Evolutionary conservation across 2,113 vertebrate genomes (phyloP).

Genomic region (Speoplatyrhinus poulsoni): DNA sequence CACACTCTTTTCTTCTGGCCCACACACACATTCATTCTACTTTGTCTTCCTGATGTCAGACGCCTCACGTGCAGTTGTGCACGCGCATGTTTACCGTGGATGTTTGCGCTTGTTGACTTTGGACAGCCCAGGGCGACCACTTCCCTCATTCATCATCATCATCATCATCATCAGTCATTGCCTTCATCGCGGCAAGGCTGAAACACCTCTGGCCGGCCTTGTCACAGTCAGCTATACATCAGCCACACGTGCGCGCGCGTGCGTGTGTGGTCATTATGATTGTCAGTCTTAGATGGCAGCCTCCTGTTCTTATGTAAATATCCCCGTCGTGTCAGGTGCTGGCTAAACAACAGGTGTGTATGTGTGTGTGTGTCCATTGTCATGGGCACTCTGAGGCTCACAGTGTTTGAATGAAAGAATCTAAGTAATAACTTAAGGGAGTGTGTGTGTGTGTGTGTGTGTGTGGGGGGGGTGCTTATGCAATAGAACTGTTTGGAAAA

Average conservation of each 20-base stretch:
- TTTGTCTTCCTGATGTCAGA: conserved; percentile 52
- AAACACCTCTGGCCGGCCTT: conserved; percentile 34
- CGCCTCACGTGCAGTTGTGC: conserved; percentile 21
- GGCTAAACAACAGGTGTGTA: conserved; percentile 43
- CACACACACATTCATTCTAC: conserved; percentile 44
- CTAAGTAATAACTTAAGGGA: not conserved
- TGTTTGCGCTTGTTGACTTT: conserved; percentile 5
- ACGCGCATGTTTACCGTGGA: not conserved
- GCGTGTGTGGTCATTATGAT: conserved; percentile 44
- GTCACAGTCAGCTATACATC: conserved; percentile 48
- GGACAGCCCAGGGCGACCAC: conserved; percentile 39
- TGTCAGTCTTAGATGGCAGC: conserved; percentile 22
- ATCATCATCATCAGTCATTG: conserved; percentile 49
- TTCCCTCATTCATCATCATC: conserved; percentile 57
- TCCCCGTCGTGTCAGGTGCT: conserved; percentile 45
- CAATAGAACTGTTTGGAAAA: not conserved
- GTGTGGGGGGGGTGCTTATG: not conserved
- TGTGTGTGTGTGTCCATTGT: conserved; percentile 16
- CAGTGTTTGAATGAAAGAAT: conserved; percentile 12
- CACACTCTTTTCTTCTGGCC: too few species aligned
- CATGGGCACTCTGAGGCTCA: not conserved
- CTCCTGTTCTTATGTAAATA: not conserved
- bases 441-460: not conserved
- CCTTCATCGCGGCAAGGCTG: conserved; percentile 51
- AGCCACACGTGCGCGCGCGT: conserved; percentile 4